These are phyloP conservation scores for Glossosoma conforme DNA, from an alignment of 1,140 invertebrate genomes.

Conservation along the genomic window DNA sequence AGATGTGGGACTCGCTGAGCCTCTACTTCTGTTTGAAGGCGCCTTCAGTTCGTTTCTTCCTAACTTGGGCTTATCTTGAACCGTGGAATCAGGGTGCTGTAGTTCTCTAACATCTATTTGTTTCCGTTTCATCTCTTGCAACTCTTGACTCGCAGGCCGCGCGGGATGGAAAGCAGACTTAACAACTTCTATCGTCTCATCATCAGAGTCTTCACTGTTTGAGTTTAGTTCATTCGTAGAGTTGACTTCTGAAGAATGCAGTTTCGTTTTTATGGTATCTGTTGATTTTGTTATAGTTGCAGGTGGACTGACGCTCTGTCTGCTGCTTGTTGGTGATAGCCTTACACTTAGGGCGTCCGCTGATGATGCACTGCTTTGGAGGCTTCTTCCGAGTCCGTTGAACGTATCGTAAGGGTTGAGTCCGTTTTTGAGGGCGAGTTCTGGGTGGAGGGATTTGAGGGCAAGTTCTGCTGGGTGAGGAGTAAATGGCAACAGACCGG, in stretches of 20 bases:
- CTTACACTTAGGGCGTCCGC: conserved; percentile 46
- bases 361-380: conserved; percentile 45
- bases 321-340: conserved; percentile 52
- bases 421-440: conserved; percentile 41
- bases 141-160: conserved; percentile 46
- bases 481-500: conserved; percentile 43
- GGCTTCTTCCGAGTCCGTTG: conserved; percentile 34
- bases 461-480: conserved; percentile 46
- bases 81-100: conserved; percentile 56
- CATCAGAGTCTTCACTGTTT: conserved; percentile 57
- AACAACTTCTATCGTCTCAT: conserved; percentile 67
- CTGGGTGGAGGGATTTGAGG: conserved; percentile 41
- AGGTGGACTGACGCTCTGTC: conserved; percentile 49
- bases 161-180: conserved; percentile 67
- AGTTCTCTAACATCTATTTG: conserved; percentile 37
- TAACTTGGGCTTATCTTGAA: conserved; percentile 43
- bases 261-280: conserved; percentile 43
- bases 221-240: conserved; percentile 58
- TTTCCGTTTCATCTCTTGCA: conserved; percentile 42
- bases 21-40: conserved; percentile 48
- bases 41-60: conserved; percentile 57
- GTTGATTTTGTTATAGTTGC: conserved; percentile 46
- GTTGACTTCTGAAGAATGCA: conserved; percentile 54
- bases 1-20: conserved; percentile 50
- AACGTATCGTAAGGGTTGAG: conserved; percentile 43